phyloP scores from a whole-genome alignment of 2,797 vertebrate species.

The Anabacerthia variegaticeps region DNA sequence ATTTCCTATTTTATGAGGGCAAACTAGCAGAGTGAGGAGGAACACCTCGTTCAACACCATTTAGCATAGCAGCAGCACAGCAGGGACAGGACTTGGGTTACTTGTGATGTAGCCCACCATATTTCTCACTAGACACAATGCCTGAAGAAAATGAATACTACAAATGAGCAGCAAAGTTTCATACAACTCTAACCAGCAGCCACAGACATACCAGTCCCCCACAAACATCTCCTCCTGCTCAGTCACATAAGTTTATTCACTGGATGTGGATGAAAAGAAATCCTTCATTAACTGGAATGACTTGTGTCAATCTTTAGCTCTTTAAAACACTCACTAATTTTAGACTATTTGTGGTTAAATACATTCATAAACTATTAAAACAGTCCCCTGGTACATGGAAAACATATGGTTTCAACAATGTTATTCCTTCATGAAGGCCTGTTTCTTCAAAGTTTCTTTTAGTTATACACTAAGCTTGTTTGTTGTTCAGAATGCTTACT shows the following conservation, averaged over 20 bases:
- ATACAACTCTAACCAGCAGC: background rate
- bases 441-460: constrained; percentile 54
- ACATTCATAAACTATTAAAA: constrained; percentile 72
- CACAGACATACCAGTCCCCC: background rate
- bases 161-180: background rate
- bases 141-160: background rate
- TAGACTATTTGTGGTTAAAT: constrained; percentile 69
- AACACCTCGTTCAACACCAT: background rate
- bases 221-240: constrained; percentile 8
- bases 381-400: constrained; percentile 35
- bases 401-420: constrained; percentile 70
- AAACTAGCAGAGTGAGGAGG: background rate
- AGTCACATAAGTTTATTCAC: constrained; percentile 39
- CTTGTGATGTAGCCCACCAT: background rate
- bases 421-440: constrained; percentile 51
- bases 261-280: constrained; percentile 60
- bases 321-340: constrained; percentile 69
- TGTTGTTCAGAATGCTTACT: constrained; percentile 36
- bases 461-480: constrained; percentile 38
- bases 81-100: background rate
- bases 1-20: background rate
- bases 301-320: constrained; percentile 60
- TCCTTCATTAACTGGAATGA: constrained; percentile 55
- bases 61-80: background rate
- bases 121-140: background rate